Base-by-base conservation (phyloP, 35 echinoderm and acorn worm species). In the Strongylocentrotus purpuratus region DNA sequence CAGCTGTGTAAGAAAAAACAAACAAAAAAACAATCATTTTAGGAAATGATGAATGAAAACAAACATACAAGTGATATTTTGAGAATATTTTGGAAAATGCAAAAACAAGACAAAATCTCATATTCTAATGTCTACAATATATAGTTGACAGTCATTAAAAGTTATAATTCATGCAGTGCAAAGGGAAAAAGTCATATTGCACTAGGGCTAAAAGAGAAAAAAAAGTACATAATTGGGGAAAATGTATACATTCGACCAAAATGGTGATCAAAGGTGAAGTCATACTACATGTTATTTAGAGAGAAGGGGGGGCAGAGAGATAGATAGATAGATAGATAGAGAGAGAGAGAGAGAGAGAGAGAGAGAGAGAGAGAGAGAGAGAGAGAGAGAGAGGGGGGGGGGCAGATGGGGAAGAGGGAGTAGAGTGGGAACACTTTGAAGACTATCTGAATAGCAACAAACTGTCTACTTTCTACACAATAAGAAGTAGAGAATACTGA, bases 1-100 rank as follows among this genome's bases (percentile, higher is more conserved):
- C 96, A 94, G 98, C 98, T 99, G 96, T 85, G n/a, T 95, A 89
- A 31, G 28, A 98, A 92, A 94, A 61, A 93, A 70, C 33, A 1
- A 46, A 14, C 78, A 88, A 46, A 92, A 32, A 95, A 32, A 33
- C 0, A 8, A 91, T 91, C 47, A 78, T 2, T 28, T 25, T 70
- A 85, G 2, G 11, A 94, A 15, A 71, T 9, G 61, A 85, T 32
- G 58, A 2, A 94, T 11, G 31, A 94, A 55, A 94, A 94, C 9
- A 85, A 33, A 70, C 2, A 31, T 92, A 28, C 87, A 46, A 18
- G 9, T 31, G 6, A 52, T 28, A 92, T 12, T 90, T 90, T n/a
- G 6, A 28, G 32, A 32, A 35, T n/a, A n/a, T n/a, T n/a, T n/a
- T n/a, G n/a, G n/a, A 5, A 50, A 47, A 15, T 15, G 50, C 41